These are phyloP conservation scores for Tromatobia lineatoria DNA, from an alignment of 2,888 invertebrate species.

Conservation along the genomic window DNA sequence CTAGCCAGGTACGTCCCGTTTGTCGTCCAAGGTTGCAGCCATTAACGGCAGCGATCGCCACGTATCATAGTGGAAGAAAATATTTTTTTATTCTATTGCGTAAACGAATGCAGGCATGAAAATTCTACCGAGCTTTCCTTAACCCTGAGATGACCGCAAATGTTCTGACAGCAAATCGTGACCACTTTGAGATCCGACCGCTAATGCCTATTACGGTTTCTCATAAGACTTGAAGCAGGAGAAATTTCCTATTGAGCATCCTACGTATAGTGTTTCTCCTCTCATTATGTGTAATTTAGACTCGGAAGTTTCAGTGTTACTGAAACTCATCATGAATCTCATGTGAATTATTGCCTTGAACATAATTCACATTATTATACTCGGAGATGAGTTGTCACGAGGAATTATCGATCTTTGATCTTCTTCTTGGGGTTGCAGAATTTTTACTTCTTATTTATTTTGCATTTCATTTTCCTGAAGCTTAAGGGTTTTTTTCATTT, in stretches of 20 bases:
- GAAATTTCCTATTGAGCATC: conserved; percentile 10
- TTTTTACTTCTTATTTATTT: neutral
- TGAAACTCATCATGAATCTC: conserved; percentile 10
- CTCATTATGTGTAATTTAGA: conserved; percentile 14
- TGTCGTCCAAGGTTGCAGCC: conserved; percentile 60
- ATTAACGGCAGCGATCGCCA: conserved; percentile 6
- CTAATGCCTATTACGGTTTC: conserved; percentile 8
- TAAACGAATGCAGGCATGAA: conserved; percentile 20
- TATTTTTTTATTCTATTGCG: conserved; percentile 42
- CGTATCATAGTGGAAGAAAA: conserved; percentile 16
- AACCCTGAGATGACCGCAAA: conserved; percentile 2
- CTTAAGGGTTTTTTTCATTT: too few relatives aligned
- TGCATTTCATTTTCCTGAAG: too few relatives aligned
- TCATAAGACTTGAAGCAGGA: neutral
- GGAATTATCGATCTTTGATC: neutral
- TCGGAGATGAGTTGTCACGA: neutral
- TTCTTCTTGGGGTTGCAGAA: neutral
- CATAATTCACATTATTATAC: conserved; percentile 2
- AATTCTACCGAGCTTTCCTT: neutral
- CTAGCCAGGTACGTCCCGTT: conserved; percentile 53
- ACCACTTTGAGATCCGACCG: neutral
- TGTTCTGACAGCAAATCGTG: neutral
- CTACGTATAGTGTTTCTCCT: neutral
- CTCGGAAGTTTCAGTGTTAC: neutral
- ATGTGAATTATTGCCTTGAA: neutral